Percentiles rank a stretch among this genome's conserved stretches.
phyloP scores from a whole-genome alignment of 2,113 vertebrate species.

The Lynx canadensis region DNA sequence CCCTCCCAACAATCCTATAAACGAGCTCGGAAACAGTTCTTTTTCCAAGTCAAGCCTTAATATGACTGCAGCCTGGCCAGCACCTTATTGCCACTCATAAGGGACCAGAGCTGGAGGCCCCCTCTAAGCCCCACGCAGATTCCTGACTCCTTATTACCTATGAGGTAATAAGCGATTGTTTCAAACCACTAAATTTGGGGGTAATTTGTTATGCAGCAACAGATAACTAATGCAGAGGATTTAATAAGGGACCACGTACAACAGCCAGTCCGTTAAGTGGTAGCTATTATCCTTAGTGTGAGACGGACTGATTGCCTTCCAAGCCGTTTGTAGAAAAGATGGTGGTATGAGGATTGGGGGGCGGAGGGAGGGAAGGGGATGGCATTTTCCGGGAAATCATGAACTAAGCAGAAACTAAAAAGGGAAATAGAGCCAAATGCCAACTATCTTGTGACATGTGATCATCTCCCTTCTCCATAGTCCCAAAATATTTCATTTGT shows the following conservation, averaged over 20 bases:
- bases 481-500: constrained; percentile 60
- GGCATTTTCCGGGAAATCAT: constrained; percentile 65
- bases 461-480: constrained; percentile 49
- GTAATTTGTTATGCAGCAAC: background rate
- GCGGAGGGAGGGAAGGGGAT: background rate
- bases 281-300: background rate
- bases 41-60: background rate
- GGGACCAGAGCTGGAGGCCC: background rate
- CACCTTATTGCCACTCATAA: background rate
- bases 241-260: background rate
- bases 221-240: background rate
- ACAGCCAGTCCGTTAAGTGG: background rate
- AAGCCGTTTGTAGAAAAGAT: constrained; percentile 29
- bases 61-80: background rate
- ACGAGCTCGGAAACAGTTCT: background rate
- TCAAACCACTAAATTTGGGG: background rate
- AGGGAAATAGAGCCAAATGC: constrained; percentile 57
- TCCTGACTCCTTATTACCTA: background rate
- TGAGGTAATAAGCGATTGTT: background rate
- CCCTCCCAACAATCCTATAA: background rate
- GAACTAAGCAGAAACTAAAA: constrained; percentile 68
- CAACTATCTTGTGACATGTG: constrained; percentile 63
- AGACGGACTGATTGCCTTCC: background rate
- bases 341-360: background rate
- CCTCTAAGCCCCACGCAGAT: background rate